Percentiles rank a stretch among this genome's conserved stretches.
These are phyloP conservation scores for Hydrotaea cyrtoneurina DNA, from an alignment of 2,888 invertebrate species.

Conservation along the genomic window DNA sequence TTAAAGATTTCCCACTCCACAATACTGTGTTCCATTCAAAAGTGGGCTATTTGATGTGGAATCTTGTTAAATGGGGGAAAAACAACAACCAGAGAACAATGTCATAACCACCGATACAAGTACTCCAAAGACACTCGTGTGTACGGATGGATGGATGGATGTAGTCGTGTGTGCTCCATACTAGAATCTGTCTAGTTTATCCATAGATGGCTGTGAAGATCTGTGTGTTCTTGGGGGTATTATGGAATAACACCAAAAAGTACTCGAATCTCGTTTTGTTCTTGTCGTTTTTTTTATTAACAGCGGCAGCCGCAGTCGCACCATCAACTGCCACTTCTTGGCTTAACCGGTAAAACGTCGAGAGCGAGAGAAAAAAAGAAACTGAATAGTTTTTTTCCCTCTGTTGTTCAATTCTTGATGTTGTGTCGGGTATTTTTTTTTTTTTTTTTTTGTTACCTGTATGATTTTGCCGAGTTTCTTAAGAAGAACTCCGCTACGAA, in stretches of 20 bases:
- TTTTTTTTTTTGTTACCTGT: neutral
- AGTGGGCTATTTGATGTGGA: constrained; percentile 17
- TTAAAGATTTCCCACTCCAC: neutral
- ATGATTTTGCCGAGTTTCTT: neutral
- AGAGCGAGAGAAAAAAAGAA: neutral
- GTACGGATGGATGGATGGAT: too few relatives aligned
- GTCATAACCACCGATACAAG: constrained; percentile 12
- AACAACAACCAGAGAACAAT: constrained; percentile 4
- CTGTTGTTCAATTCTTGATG: neutral
- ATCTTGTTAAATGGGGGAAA: neutral
- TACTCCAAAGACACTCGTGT: neutral
- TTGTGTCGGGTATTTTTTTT: neutral
- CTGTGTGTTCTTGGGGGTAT: constrained; percentile 14
- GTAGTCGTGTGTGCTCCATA: neutral
- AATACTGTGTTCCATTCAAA: neutral
- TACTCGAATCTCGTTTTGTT: constrained; percentile 19
- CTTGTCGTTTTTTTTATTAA: neutral
- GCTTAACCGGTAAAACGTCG: neutral
- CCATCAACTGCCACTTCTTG: constrained; percentile 13
- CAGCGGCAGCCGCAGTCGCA: neutral
- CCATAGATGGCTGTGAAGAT: neutral
- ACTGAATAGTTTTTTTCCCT: neutral
- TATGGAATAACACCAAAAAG: constrained; percentile 37
- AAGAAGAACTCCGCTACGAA: neutral
- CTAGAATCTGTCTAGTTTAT: too few relatives aligned